These are phyloP conservation scores for Lasioglossum oenotherae DNA, from an alignment of 2,888 invertebrate species.

Conservation along the genomic window DNA sequence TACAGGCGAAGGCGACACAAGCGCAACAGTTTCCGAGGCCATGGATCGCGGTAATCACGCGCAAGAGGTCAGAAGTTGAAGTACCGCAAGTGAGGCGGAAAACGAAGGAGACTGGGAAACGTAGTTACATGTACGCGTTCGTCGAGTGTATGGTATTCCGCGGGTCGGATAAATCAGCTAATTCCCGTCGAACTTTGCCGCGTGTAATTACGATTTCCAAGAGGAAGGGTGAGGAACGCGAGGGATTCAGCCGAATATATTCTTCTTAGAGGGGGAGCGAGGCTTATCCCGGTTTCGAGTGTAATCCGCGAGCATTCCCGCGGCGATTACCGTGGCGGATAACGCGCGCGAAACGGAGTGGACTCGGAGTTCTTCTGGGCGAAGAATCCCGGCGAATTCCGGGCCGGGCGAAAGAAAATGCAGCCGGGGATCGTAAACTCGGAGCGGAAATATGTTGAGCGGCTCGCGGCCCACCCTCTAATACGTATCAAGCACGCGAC, in stretches of 20 bases:
- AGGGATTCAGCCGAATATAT: not conserved
- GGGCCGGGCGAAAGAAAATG: slow-evolving; percentile 4
- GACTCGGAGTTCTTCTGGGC: not conserved
- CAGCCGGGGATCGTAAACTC: slow-evolving; percentile 23
- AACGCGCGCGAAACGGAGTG: slow-evolving; percentile 4
- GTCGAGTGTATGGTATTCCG: not conserved
- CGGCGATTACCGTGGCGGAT: slow-evolving; percentile 16
- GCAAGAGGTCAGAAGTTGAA: slow-evolving; percentile 55
- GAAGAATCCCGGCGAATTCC: slow-evolving; percentile 10
- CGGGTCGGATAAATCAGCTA: not conserved
- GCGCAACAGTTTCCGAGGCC: slow-evolving; percentile 4
- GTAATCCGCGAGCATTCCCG: slow-evolving; percentile 13
- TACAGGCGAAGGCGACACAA: slow-evolving; percentile 23
- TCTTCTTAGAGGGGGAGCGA: not conserved
- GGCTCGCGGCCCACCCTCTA: slow-evolving; percentile 10
- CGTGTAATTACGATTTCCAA: not conserved
- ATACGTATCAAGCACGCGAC: slow-evolving; percentile 28
- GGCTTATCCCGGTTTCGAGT: not conserved
- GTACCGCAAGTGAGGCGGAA: slow-evolving; percentile 49
- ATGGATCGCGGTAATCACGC: slow-evolving; percentile 59
- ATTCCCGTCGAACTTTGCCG: slow-evolving; percentile 9
- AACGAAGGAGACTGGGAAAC: slow-evolving; percentile 48
- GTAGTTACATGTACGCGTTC: not conserved
- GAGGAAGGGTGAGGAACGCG: not conserved
- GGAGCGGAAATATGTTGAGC: slow-evolving; percentile 14